phyloP scores from a whole-genome alignment of 2,113 vertebrate genomes.

The Alces alces region DNA sequence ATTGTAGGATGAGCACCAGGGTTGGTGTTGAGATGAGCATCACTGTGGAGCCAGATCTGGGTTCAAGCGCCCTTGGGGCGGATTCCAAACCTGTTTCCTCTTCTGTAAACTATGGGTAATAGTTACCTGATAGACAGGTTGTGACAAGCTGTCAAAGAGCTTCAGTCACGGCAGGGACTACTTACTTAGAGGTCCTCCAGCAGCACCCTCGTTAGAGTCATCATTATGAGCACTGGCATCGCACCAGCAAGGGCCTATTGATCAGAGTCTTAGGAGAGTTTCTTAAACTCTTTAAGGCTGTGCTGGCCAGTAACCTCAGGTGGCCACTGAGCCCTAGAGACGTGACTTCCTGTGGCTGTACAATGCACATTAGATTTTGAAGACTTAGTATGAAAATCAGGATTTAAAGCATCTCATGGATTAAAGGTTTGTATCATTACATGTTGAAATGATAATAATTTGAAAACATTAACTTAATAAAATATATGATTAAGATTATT shows the following conservation, averaged over 20 bases:
- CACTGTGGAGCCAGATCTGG: neutral
- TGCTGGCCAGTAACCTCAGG: no score
- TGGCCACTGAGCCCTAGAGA: neutral
- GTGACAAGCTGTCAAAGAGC: neutral
- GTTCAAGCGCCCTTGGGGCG: neutral
- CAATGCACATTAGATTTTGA: neutral
- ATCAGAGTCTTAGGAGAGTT: neutral
- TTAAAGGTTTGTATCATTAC: neutral
- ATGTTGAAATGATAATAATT: neutral
- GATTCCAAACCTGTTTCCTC: neutral
- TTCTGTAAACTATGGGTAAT: neutral
- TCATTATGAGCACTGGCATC: neutral
- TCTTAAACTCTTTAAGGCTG: neutral
- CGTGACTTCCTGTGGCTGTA: rapidly evolving
- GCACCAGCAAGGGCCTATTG: neutral
- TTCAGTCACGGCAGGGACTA: neutral
- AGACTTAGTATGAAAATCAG: neutral
- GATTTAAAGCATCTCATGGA: neutral
- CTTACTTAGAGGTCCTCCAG: neutral
- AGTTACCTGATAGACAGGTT: neutral
- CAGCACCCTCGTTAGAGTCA: neutral
- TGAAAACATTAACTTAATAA: neutral
- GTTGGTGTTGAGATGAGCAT: neutral
- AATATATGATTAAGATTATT: neutral
- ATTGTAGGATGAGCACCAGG: neutral